Conservation (phyloP, 2,888 invertebrate species). For the Melinopterus prodromus region DNA sequence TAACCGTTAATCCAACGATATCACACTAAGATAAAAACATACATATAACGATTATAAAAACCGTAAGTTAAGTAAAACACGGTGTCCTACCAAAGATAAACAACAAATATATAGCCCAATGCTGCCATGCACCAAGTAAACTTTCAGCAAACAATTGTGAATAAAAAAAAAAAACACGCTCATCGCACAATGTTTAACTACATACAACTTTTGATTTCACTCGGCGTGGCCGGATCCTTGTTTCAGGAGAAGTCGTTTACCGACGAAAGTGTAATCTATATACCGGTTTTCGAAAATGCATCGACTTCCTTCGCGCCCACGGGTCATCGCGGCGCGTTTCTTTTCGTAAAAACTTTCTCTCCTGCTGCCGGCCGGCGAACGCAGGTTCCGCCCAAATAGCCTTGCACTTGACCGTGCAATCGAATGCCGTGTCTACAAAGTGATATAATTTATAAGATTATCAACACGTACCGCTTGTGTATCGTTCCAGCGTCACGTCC, state of each 20-base stretch:
- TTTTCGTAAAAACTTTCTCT: neutral
- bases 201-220: neutral
- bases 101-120: neutral
- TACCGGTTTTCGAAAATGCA: constrained; percentile 4
- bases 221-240: neutral
- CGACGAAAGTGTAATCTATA: constrained; percentile 4
- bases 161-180: neutral
- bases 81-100: neutral
- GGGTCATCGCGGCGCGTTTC: neutral
- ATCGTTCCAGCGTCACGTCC: neutral
- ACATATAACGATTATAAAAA: neutral
- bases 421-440: neutral
- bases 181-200: neutral
- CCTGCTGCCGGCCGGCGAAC: neutral
- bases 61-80: neutral
- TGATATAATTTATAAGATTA: neutral
- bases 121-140: neutral
- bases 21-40: neutral
- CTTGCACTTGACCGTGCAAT: constrained; percentile 4
- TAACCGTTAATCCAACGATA: neutral
- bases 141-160: neutral
- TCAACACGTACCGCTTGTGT: neutral
- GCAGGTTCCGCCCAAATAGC: neutral
- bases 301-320: neutral
- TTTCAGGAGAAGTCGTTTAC: neutral